A percentile compares a stretch with the other conserved stretches of the same genome.
phyloP scores from a whole-genome alignment of 2,888 invertebrate genomes.

The Morpho achilles region DNA sequence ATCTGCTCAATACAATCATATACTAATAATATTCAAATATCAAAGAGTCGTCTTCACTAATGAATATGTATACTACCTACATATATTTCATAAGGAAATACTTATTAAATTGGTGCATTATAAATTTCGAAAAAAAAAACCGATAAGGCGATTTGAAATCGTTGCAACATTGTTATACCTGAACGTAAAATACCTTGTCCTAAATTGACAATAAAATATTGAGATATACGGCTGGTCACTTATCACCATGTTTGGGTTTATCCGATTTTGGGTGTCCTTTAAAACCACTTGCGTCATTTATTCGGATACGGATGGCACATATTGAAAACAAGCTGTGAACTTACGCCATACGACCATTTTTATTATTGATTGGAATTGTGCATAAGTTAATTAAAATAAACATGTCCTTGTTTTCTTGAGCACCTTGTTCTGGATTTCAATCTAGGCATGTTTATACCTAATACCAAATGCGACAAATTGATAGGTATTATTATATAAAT shows the following conservation, averaged over 20 bases:
- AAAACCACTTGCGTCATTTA: conserved; percentile 3
- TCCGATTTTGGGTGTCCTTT: conserved; percentile 14
- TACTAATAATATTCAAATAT: no score
- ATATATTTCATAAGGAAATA: not conserved
- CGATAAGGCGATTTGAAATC: not conserved
- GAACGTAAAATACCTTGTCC: conserved; percentile 4
- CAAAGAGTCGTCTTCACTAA: no score
- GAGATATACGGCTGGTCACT: conserved; percentile 4
- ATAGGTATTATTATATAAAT: not conserved
- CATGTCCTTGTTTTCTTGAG: conserved; percentile 12
- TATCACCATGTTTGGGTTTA: conserved; percentile 12
- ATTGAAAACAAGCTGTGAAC: conserved; percentile 4
- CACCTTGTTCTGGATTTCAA: conserved; percentile 17
- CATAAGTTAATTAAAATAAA: conserved; percentile 5
- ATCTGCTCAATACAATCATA: no score
- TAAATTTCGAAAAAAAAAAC: conserved; percentile 5
- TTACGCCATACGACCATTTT: not conserved
- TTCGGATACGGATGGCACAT: conserved; percentile 12
- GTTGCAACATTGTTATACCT: conserved; percentile 5
- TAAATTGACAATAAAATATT: conserved; percentile 1
- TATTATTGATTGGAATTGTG: conserved; percentile 6
- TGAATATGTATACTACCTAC: no score
- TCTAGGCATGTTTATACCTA: not conserved
- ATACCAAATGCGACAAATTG: not conserved
- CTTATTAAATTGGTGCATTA: conserved; percentile 1